Evolutionary conservation across 1,140 invertebrate species (phyloP).

Genomic region (Anoplophora glabripennis): DNA sequence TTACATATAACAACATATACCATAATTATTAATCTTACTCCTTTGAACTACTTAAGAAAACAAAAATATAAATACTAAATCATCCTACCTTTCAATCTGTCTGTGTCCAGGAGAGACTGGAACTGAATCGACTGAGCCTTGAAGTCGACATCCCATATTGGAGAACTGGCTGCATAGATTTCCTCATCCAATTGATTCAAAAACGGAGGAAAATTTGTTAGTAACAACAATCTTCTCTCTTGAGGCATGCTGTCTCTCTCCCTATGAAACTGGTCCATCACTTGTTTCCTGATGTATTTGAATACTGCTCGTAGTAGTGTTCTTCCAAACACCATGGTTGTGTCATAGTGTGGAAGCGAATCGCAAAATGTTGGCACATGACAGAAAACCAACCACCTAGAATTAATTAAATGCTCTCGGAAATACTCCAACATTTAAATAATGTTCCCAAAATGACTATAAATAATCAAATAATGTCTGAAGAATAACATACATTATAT

Average conservation of each 20-base stretch:
- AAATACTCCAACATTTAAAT: no score
- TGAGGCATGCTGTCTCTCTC: conserved; percentile 85
- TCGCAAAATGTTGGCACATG: conserved; percentile 94
- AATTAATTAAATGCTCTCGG: no score
- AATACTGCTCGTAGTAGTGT: conserved; percentile 84
- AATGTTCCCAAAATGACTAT: no score
- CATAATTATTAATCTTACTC: no score
- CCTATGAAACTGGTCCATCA: conserved; percentile 84
- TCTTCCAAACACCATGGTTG: conserved; percentile 85
- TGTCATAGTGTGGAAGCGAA: conserved; percentile 85
- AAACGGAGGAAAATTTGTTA: conserved; percentile 72
- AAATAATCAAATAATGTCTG: no score
- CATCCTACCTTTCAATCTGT: conserved; percentile 32
- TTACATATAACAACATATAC: no score
- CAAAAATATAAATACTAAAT: no score
- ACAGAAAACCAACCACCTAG: conserved; percentile 91
- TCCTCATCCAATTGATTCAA: conserved; percentile 83
- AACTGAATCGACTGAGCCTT: conserved; percentile 71
- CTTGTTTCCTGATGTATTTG: conserved; percentile 81
- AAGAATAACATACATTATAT: no score
- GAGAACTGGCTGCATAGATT: conserved; percentile 79
- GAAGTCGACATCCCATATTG: conserved; percentile 92
- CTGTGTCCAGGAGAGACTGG: conserved; percentile 42
- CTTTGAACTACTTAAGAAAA: no score
- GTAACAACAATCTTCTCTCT: conserved; percentile 71